These are phyloP conservation scores for Porites cylindrica DNA, from an alignment of 92 coral and sea anemone genomes.

Conservation along the genomic window DNA sequence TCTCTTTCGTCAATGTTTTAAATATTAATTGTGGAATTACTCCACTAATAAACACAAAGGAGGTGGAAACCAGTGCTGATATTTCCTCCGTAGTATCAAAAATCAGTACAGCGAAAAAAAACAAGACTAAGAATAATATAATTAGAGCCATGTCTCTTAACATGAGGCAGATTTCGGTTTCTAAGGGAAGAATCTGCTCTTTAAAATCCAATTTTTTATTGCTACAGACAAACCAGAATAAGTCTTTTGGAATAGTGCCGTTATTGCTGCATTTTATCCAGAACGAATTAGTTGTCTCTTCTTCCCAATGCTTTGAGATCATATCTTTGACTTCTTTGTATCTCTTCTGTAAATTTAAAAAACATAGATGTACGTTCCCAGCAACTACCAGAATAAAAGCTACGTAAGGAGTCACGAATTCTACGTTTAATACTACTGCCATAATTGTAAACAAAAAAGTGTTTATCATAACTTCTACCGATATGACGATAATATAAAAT, in stretches of 20 bases:
- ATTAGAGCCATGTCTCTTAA: neutral
- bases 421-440: conserved; percentile 23
- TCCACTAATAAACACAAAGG: conserved; percentile 11
- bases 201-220: neutral
- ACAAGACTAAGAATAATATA: neutral
- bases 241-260: conserved; percentile 13
- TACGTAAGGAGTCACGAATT: neutral
- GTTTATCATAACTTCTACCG: neutral
- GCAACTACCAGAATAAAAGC: neutral
- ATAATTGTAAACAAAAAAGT: neutral
- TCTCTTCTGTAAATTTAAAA: neutral
- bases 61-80: conserved; percentile 2
- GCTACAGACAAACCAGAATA: conserved; percentile 30
- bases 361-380: neutral
- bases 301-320: conserved; percentile 3
- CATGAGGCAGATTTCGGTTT: neutral
- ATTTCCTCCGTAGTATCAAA: neutral
- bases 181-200: neutral
- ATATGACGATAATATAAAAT: too few relatives aligned
- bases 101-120: neutral
- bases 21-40: neutral
- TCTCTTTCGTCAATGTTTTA: neutral
- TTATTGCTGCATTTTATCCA: neutral
- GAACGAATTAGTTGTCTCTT: neutral
- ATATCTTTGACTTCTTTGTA: conserved; percentile 6